A percentile compares a stretch with the other conserved stretches of the same genome.
These are phyloP conservation scores for Drosophila melanogaster DNA, from an alignment of 1,140 invertebrate species.

Conservation along the genomic window Release_6_plus_ISO1_MT NT_033777.3:16548501-16549000, in stretches of 20 bases:
- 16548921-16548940: too few relatives aligned
- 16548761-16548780: conserved; percentile 25
- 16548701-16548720: conserved; percentile 58
- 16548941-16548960: too few relatives aligned
- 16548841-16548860: neutral
- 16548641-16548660: conserved; percentile 74
- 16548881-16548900: neutral
- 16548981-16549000: neutral
- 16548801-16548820: conserved; percentile 10
- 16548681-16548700: conserved; percentile 67
- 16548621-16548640: conserved; percentile 62
- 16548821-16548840: neutral
- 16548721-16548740: conserved; percentile 43
- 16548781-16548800: conserved; percentile 13
- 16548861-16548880: neutral
- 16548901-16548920: too few relatives aligned
- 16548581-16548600: neutral
- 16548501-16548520: conserved; percentile 66
- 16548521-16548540: conserved; percentile 79
- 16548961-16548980: neutral
- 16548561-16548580: neutral
- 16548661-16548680: conserved; percentile 82
- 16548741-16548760: conserved; percentile 46
- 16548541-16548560: conserved; percentile 43
- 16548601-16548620: conserved; percentile 18